Percentiles rank a stretch among this genome's conserved stretches.
Evolutionary conservation across 2,797 vertebrate genomes (phyloP).

Genomic region (Mormyrus proboscirostris): DNA sequence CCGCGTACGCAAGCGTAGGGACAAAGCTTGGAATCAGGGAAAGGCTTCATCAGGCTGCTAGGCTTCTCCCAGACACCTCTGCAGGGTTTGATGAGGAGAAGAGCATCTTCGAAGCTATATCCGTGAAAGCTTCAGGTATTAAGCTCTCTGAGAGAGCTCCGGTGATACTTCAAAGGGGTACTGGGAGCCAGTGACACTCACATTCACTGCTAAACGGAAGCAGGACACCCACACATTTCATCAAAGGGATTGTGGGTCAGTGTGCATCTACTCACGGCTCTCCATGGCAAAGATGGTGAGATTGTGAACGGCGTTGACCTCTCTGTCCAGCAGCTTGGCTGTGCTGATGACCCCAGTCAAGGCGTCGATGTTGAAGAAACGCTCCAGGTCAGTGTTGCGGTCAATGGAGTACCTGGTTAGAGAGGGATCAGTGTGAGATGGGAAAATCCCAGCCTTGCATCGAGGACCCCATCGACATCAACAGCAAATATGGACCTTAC

Average conservation of each 20-base stretch:
- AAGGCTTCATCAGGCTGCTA: background rate
- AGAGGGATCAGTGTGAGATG: background rate
- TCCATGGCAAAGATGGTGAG: slow-evolving; percentile 80
- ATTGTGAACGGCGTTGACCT: slow-evolving; percentile 75
- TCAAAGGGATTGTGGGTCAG: background rate
- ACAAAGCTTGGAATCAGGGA: background rate
- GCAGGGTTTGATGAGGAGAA: background rate
- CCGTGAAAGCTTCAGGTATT: background rate
- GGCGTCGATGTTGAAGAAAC: slow-evolving; percentile 81
- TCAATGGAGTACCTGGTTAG: slow-evolving; percentile 75
- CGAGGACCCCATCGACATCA: background rate
- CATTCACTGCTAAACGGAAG: background rate
- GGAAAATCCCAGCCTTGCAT: background rate
- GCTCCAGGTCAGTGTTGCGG: slow-evolving; percentile 79
- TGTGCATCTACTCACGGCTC: slow-evolving; percentile 67
- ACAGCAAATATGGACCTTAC: background rate
- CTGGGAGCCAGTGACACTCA: background rate
- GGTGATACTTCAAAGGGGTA: background rate
- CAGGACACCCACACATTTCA: background rate
- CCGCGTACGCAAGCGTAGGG: background rate
- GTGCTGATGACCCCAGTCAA: slow-evolving; percentile 76
- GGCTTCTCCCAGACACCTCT: slow-evolving; percentile 5
- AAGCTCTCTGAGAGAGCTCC: background rate
- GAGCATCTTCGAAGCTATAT: background rate
- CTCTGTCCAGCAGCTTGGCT: slow-evolving; percentile 74